Base-by-base conservation (phyloP, 2,888 invertebrate genomes). In the Ferdinandea cuprea region DNA sequence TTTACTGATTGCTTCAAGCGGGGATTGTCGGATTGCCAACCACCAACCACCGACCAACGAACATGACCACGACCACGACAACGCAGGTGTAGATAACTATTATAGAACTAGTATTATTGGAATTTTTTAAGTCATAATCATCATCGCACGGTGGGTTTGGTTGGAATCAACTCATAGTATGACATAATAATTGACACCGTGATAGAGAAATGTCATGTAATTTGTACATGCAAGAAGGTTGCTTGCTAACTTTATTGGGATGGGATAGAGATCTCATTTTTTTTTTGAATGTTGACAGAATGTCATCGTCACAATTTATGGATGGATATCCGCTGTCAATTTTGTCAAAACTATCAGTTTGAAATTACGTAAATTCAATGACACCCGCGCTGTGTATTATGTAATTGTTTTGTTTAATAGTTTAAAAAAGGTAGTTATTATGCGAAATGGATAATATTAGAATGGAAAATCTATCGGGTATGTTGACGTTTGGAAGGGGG, bases 201-300 rank as follows among this genome's bases (percentile, higher is more conserved):
- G 68, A 69, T 69, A 71, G 30, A 44, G 63, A 69, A 65, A 44
- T 76, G 63, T 76, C 69, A 76, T 74, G 73, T 74, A 74, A 74
- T 52, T 46, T 65, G 46, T 73, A 32, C 5, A 1, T 7, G 13
- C 13, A 40, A 9, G 5, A 11, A 19, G 50, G 59, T 37, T 50
- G 17, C n/a, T n/a, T n/a, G 56, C 32, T 35, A 56, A 50, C 3
- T 11, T 48, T 40, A 21, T 21, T 35, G 40, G 17, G 19, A 58
- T 13, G 28, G 48, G 46, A n/a, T n/a, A n/a, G n/a, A n/a, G n/a
- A n/a, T n/a, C n/a, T n/a, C n/a, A n/a, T n/a, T n/a, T n/a, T 9
- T 68, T 48, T 50, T 35, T 6, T 13, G 40, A 40, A 71, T 59
- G 30, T 52, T 59, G 59, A 71, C 42, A n/a, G n/a, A n/a, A n/a